Percentiles rank a stretch among this genome's conserved stretches.
Conservation (phyloP, 2,888 invertebrate genomes). For the Ormyrus thymus region DNA sequence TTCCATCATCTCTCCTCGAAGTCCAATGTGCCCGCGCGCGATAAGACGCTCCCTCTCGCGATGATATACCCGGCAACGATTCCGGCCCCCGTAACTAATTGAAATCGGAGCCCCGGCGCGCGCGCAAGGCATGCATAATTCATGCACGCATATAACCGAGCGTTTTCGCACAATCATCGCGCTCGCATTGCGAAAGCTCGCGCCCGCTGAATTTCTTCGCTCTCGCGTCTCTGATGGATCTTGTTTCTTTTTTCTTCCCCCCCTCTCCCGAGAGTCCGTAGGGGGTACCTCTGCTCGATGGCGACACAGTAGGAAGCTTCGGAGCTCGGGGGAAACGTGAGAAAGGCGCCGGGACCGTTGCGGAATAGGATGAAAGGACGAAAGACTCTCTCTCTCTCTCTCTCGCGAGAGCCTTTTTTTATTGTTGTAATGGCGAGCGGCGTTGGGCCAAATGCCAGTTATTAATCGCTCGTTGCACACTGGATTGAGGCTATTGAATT, state of each 20-base stretch:
- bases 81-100: constrained; percentile 31
- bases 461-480: constrained; percentile 39
- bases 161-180: constrained; percentile 26
- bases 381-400: not conserved
- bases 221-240: constrained; percentile 8
- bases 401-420: not conserved
- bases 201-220: not conserved
- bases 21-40: not conserved
- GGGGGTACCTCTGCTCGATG: not conserved
- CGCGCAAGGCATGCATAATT: constrained; percentile 27
- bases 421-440: constrained; percentile 7
- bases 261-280: not conserved
- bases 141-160: constrained; percentile 19
- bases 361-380: not conserved
- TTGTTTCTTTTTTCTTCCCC: not conserved
- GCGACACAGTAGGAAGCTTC: constrained; percentile 35
- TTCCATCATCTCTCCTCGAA: not conserved
- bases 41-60: not conserved
- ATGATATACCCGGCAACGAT: not conserved
- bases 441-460: constrained; percentile 23
- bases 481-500: constrained; percentile 11
- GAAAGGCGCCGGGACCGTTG: not conserved
- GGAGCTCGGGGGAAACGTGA: constrained; percentile 11
- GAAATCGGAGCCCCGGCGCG: constrained; percentile 37
- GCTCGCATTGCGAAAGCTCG: constrained; percentile 18